Base-by-base conservation (phyloP, 2,888 invertebrate species). In the Scaptomyza flava region DNA sequence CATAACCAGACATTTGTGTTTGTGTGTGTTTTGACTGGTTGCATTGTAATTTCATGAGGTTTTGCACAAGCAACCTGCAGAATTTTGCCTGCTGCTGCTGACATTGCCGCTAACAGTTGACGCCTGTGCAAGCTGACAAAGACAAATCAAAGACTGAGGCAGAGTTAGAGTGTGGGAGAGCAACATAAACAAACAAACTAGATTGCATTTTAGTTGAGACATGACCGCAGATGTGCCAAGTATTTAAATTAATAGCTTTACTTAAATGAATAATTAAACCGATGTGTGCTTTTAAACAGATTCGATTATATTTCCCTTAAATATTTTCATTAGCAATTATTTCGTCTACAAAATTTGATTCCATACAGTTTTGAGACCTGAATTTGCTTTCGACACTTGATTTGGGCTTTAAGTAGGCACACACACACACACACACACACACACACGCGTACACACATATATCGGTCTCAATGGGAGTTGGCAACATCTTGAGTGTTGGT, bases 31-130 rank as follows among this genome's bases (percentile, higher is more conserved):
- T 41, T 17, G 9, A 41, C 17, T 43, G 34, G 7, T 20, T 72
- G 53, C 68, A 68, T 72, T 76, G 72, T 54, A 59, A 72, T 72
- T 75, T 76, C 50, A 70, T 64, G 70, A 67, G 38, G 54, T 38
- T 64, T 64, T 61, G 57, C 66, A 66, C 65, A 61, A 61, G 65
- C 52, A 62, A 64, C 57, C 75, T 71, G 61, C 56, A 64, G 76
- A 54, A 75, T 36, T 36, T n/a, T 41, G 17, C 17, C 17, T 17
- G 17, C 17, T 53, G 17, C 17, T 53, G 71, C 62, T 75, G 73
- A 77, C 72, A 77, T 72, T 53, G 65, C 72, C 77, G 76, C 77
- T 69, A 72, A 77, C 77, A 72, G 66, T 70, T 72, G 70, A 76
- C 77, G 76, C 76, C 67, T 70, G 70, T 70, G 77, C 74, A 73